Percentiles rank a stretch among this genome's conserved stretches.
Evolutionary conservation across 2,113 vertebrate species (phyloP).

Genomic region (Dissostichus mawsoni): DNA sequence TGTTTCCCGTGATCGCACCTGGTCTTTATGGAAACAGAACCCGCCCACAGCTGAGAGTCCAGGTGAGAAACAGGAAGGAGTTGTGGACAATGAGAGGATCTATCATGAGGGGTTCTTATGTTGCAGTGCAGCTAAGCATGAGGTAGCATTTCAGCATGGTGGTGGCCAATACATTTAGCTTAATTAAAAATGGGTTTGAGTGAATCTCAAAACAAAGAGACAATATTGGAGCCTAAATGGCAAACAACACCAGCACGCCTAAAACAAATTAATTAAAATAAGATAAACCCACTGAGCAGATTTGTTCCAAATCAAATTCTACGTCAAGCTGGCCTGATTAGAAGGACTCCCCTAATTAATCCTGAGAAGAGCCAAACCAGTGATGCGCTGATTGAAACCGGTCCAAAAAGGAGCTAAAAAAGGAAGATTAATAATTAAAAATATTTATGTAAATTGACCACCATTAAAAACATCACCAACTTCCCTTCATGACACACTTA

Average conservation of each 20-base stretch:
- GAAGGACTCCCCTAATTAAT: constrained; percentile 55
- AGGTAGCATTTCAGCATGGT: constrained; percentile 1
- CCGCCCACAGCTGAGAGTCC: constrained; percentile 43
- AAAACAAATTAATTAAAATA: constrained; percentile 63
- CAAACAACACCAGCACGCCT: constrained; percentile 31
- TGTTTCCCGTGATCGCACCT: constrained; percentile 95
- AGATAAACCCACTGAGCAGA: constrained; percentile 56
- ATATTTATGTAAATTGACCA: not conserved
- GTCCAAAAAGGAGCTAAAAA: constrained; percentile 40
- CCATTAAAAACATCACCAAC: not conserved
- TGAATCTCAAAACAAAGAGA: constrained; percentile 42
- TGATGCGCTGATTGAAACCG: constrained; percentile 32
- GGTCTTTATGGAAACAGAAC: constrained; percentile 93
- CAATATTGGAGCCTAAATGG: constrained; percentile 17
- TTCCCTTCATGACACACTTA: not conserved
- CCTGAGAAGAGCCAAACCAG: constrained; percentile 51
- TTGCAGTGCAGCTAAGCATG: not conserved
- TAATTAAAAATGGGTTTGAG: constrained; percentile 53
- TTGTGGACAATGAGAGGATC: not conserved
- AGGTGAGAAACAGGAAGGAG: constrained; percentile 61
- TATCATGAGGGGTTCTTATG: not conserved
- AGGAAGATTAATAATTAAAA: constrained; percentile 20
- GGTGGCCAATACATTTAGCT: constrained; percentile 28
- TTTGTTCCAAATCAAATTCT: constrained; percentile 57
- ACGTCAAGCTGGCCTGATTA: constrained; percentile 52